These are phyloP conservation scores for Silurus aristotelis DNA, from an alignment of 2,797 vertebrate species.

Conservation along the genomic window DNA sequence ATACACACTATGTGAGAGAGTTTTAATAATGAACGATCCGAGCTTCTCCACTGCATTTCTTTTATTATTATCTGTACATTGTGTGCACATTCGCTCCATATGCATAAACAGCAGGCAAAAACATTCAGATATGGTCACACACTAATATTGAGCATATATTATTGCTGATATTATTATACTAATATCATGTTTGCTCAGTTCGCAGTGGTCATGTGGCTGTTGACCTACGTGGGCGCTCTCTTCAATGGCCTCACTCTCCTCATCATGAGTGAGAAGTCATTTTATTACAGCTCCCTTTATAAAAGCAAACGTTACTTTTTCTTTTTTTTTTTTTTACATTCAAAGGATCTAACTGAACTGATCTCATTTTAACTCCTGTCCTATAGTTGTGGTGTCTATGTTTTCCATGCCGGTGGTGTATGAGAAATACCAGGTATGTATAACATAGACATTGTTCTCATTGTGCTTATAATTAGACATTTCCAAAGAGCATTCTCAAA, in stretches of 20 bases:
- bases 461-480: not conserved
- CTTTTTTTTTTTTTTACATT: too few species aligned
- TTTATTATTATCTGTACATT: not conserved
- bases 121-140: too few species aligned
- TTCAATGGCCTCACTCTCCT: constrained; percentile 84
- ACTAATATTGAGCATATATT: not conserved
- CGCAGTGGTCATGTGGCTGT: constrained; percentile 82
- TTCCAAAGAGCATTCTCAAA: not conserved
- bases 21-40: not conserved
- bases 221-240: constrained; percentile 83
- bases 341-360: not conserved
- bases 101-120: not conserved
- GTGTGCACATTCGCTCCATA: not conserved
- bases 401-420: constrained; percentile 85
- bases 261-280: constrained; percentile 75
- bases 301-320: not conserved
- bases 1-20: not conserved
- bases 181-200: constrained; percentile 64
- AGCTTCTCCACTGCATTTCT: not conserved
- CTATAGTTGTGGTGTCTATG: constrained; percentile 76
- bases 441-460: not conserved
- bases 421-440: constrained; percentile 83
- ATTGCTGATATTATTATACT: too few species aligned
- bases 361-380: constrained; percentile 2
- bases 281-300: not conserved